Evolutionary conservation across 2,797 vertebrate species (phyloP).

Genomic region (Peromyscus melanophrys): DNA sequence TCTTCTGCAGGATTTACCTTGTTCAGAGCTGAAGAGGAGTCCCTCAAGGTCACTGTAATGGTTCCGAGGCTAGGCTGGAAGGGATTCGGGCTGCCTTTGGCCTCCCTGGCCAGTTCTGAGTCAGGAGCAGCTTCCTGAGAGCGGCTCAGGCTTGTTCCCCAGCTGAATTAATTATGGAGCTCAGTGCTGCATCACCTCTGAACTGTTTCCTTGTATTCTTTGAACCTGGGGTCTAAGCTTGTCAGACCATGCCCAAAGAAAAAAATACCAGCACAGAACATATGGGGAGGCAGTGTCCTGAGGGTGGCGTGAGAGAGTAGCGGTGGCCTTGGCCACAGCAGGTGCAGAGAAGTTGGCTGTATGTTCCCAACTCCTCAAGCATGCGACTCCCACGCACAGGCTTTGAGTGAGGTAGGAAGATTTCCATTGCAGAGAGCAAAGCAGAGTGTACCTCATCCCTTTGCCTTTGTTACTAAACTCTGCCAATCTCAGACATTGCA

Average conservation of each 20-base stretch:
- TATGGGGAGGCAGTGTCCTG: not conserved
- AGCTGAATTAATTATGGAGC: slow-evolving; percentile 73
- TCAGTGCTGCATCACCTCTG: not conserved
- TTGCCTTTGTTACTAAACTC: slow-evolving; percentile 31
- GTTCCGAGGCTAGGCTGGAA: slow-evolving; percentile 39
- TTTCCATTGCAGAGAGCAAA: slow-evolving; percentile 11
- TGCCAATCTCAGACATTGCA: not conserved
- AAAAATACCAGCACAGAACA: slow-evolving; percentile 22
- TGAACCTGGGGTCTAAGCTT: not conserved
- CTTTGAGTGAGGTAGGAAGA: slow-evolving; percentile 15
- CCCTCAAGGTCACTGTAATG: slow-evolving; percentile 81
- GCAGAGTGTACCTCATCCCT: not conserved
- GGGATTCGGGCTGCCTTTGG: not conserved
- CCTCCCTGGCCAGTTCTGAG: slow-evolving; percentile 17
- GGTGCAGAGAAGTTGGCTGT: not conserved
- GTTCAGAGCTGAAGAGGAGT: slow-evolving; percentile 76
- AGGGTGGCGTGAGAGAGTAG: not conserved
- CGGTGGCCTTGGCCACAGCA: slow-evolving; percentile 40
- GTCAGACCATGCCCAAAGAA: slow-evolving; percentile 31
- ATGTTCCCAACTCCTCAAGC: not conserved
- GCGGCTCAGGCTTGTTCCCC: slow-evolving; percentile 55
- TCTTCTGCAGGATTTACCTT: slow-evolving; percentile 72
- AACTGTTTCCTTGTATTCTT: slow-evolving; percentile 60
- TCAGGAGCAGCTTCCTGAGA: slow-evolving; percentile 63
- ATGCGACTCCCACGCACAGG: not conserved